These are phyloP conservation scores for Embidobia sp. DNA, from an alignment of 2,888 invertebrate species.

Conservation along the genomic window DNA sequence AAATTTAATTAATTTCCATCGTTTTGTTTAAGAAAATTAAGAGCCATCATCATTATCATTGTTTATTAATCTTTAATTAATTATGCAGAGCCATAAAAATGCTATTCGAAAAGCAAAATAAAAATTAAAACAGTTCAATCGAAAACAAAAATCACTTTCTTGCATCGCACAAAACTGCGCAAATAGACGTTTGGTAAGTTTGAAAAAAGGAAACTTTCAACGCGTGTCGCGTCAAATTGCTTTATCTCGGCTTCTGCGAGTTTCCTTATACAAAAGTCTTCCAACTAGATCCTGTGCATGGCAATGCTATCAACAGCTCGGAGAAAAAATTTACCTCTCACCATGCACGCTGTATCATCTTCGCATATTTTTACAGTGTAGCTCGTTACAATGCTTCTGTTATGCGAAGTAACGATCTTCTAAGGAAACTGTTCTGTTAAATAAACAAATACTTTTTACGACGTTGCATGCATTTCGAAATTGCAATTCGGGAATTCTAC, in stretches of 20 bases:
- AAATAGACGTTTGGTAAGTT: constrained; percentile 26
- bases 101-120: too few species aligned
- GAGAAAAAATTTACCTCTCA: constrained; percentile 1
- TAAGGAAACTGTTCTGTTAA: neutral
- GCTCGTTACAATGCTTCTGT: constrained; percentile 14
- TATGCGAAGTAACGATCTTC: constrained; percentile 1
- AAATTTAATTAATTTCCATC: too few species aligned
- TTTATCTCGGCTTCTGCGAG: constrained; percentile 64
- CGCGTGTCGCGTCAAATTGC: constrained; percentile 68
- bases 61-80: too few species aligned
- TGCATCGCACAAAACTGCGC: constrained; percentile 24
- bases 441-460: constrained; percentile 5
- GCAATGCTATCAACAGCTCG: constrained; percentile 6
- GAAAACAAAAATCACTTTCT: constrained; percentile 71
- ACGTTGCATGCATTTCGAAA: too few species aligned
- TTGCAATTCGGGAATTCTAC: too few species aligned
- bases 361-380: constrained; percentile 1
- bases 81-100: too few species aligned
- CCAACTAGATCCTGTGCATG: constrained; percentile 30
- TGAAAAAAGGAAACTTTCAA: constrained; percentile 68
- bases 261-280: constrained; percentile 46
- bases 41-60: too few species aligned
- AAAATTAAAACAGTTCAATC: too few species aligned
- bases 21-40: too few species aligned
- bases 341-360: neutral